phyloP scores from a whole-genome alignment of 2,888 invertebrate genomes.

The Meandrusa payeni region DNA sequence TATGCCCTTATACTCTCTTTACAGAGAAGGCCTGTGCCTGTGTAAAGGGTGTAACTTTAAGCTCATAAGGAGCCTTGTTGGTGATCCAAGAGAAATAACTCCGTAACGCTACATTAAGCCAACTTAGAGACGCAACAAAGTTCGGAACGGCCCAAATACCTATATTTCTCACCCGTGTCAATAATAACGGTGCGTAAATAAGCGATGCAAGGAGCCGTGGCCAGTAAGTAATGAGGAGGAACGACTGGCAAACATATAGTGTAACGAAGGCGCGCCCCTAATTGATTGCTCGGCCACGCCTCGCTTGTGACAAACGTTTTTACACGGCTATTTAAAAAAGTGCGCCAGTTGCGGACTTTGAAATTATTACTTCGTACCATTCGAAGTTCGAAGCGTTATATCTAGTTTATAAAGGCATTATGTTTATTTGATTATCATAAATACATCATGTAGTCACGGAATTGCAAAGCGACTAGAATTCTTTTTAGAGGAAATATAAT shows the following conservation, averaged over 20 bases:
- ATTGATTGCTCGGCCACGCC: slow-evolving; percentile 70
- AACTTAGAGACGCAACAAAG: slow-evolving; percentile 13
- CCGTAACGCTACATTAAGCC: slow-evolving; percentile 8
- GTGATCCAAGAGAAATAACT: too few relatives aligned
- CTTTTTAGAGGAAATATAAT: too few relatives aligned
- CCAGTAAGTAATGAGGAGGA: slow-evolving; percentile 73
- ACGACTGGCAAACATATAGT: slow-evolving; percentile 67
- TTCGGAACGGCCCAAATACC: slow-evolving; percentile 26
- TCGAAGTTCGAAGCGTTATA: not conserved
- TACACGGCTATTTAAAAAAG: slow-evolving; percentile 17
- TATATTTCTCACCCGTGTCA: slow-evolving; percentile 36
- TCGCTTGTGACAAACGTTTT: slow-evolving; percentile 31
- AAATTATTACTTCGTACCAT: slow-evolving; percentile 2
- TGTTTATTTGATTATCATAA: not conserved
- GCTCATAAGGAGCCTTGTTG: too few relatives aligned
- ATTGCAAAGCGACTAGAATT: too few relatives aligned
- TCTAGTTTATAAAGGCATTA: not conserved
- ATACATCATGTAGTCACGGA: not conserved
- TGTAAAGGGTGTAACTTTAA: too few relatives aligned
- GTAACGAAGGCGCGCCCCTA: slow-evolving; percentile 60
- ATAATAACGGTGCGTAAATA: slow-evolving; percentile 32
- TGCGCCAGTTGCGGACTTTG: not conserved
- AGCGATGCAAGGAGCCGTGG: slow-evolving; percentile 47
- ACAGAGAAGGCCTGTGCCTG: too few relatives aligned
- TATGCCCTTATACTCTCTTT: too few relatives aligned